Base-by-base conservation (phyloP, 35 echinoderm and acorn worm species). In the Ptychodera flava region DNA sequence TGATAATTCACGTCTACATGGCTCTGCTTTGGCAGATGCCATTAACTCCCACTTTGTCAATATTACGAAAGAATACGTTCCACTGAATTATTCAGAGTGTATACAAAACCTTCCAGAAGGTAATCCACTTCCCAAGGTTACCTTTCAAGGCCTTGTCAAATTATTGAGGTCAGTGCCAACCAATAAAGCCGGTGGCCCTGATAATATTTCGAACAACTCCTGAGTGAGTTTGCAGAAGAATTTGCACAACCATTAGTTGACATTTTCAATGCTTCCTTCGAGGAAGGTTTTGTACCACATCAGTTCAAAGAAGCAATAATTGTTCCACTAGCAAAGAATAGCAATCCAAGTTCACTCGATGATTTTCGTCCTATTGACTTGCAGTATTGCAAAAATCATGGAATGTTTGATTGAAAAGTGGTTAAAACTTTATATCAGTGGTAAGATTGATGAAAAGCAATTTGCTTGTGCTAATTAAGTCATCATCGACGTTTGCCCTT, bases 351-450 rank as follows among this genome's bases (percentile, higher is more conserved):
- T 1, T 1, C 75, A 0, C 30, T 89, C 34, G 37, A 37, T n/a
- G 33, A 89, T 64, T 35, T 89, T 0, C 27, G 82, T 16, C 82
- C 64, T 83, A 78, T 79, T 80, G 83, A 90, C 82, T 29, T 32
- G 81, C 6, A 82, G 76, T 37, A 27, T 85, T 15, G 82, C 89
- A 28, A 90, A 90, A 36, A 83, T 90, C 28, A 84, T 52, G 16
- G 89, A 90, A 38, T 34, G 82, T 1, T 90, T 90, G 79, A 83
- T 90, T 31, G 16, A 81, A 35, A 85, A 85, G 30, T 90, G 89
- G 89, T 77, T 78, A 15, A 53, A 84, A 15, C 81, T 80, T 16
- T 82, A 90, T 36, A 77, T 85, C 27, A 22, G 0, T 29, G 31
- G 30, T 0, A 30, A 38, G 29, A 85, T 90, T 79, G 82, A 85